Base-by-base conservation (phyloP, 2,888 invertebrate genomes). In the Cephonodes hylas region DNA sequence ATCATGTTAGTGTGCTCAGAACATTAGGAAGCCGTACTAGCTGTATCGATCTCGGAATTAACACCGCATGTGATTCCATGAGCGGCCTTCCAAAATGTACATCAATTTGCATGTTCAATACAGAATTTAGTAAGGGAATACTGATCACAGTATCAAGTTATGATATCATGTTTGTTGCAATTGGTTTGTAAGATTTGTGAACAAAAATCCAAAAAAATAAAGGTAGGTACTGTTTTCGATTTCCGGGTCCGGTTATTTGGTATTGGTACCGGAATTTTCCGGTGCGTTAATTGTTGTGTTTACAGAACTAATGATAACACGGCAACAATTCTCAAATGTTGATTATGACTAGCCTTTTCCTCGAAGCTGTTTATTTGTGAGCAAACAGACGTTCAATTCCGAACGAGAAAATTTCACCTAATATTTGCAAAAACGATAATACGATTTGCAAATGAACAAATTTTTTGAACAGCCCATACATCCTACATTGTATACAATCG, bases 21-120 rank as follows among this genome's bases (percentile, higher is more conserved):
- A 65, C 42, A 73, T 69, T 66, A 71, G 42, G 71, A 73, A 73
- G 59, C 74, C 73, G 38, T 31, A 38, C 38, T n/a, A 38, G 20
- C 15, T 31, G 1, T 53, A 53, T 53, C 10, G 53, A 53, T 18
- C 18, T 4, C 8, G 10, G 53, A 27, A 31, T 53, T 53, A 53
- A 53, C 31, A 31, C 1, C 18, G 18, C 18, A 53, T 31, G 53
- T 31, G 53, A 53, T 18, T 53, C 18, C 4, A 13, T n/a, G 18
- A 27, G 15, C 3, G 18, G 18, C 53, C 7, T 5, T 20, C 20
- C 20, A 20, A 53, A 31, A 27, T 10, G 53, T 20, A 53, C 31
- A 31, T 7, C 2, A 15, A 53, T 53, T 53, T 53, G 53, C 53
- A 53, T 53, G 27, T 8, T 8, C 1, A 25, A 25, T 53, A 31